Conservation (phyloP, 2,888 invertebrate species). For the Lithophane ornitopus region DNA sequence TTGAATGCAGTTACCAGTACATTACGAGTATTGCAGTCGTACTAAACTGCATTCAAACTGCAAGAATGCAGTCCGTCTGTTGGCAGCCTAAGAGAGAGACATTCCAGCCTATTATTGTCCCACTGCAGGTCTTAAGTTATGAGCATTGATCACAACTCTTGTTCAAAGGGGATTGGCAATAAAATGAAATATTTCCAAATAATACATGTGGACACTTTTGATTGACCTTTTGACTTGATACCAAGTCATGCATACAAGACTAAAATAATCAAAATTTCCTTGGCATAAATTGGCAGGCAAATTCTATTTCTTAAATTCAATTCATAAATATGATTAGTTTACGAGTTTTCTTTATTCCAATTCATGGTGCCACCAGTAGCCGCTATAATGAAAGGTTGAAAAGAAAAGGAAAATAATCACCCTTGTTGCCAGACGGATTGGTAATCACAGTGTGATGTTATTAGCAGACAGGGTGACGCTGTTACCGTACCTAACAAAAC, state of each 20-base stretch:
- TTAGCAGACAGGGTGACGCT: not conserved
- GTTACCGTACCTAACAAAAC: not conserved
- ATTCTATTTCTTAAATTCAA: no score
- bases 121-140: no score
- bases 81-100: no score
- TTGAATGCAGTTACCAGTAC: no score
- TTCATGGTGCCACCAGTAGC: not conserved
- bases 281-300: constrained; percentile 3
- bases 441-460: not conserved
- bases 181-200: not conserved
- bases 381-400: not conserved
- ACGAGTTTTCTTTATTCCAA: constrained; percentile 20
- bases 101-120: no score
- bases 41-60: no score
- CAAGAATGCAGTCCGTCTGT: no score
- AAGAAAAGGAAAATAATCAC: constrained; percentile 3
- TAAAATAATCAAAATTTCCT: constrained; percentile 8
- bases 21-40: no score
- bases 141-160: no score
- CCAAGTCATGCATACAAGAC: not conserved
- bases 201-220: not conserved
- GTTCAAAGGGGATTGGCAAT: no score
- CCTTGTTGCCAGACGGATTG: not conserved
- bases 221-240: not conserved
- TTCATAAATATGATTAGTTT: constrained; percentile 6